phyloP scores from a whole-genome alignment of 2,888 invertebrate genomes.

The Tenthredo notha region DNA sequence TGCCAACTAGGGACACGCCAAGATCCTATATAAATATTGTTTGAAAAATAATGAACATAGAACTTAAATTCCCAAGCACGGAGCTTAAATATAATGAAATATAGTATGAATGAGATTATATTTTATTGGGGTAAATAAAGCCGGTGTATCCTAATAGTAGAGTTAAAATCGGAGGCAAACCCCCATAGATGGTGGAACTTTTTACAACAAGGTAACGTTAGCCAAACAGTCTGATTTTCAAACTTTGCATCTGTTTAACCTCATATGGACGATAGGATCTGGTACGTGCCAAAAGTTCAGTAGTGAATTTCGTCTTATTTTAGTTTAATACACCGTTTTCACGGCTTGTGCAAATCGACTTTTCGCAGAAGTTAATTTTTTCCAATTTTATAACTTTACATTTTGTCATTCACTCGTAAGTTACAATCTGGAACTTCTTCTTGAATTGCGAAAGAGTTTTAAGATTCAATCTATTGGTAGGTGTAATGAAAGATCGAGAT shows the following conservation, averaged over 20 bases:
- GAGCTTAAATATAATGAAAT: neutral
- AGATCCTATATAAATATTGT: neutral
- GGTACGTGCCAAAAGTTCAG: constrained; percentile 4
- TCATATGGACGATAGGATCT: neutral
- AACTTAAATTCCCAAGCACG: neutral
- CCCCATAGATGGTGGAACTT: neutral
- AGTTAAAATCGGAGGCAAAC: neutral
- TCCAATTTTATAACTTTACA: neutral
- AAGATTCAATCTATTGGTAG: neutral
- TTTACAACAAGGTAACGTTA: neutral
- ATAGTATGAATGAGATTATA: neutral
- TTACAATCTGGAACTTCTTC: neutral
- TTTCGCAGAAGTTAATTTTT: neutral
- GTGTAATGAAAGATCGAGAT: neutral
- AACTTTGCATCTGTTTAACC: neutral
- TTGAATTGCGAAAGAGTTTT: neutral
- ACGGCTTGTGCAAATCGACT: neutral
- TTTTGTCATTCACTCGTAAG: neutral
- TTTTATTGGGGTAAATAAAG: neutral
- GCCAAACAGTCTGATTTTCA: constrained; percentile 17
- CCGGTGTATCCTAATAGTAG: neutral
- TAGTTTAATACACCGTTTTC: neutral
- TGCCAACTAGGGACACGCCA: neutral
- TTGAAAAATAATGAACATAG: neutral
- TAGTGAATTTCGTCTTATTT: neutral